Base-by-base conservation (phyloP, 1,140 invertebrate genomes). In the Atta colombica region DNA sequence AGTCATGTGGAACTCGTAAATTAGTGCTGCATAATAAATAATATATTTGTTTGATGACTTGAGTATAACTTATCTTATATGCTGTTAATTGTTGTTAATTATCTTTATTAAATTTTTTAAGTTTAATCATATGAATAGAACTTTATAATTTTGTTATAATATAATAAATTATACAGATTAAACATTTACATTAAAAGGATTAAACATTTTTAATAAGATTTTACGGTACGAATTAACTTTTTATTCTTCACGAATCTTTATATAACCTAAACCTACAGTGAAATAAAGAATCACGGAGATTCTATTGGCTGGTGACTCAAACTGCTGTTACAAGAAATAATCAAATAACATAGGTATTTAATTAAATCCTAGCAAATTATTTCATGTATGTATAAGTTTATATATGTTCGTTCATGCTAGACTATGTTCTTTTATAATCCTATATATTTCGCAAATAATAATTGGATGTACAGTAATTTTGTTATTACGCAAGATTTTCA, bases 401-500 rank as follows among this genome's bases (percentile, higher is more conserved):
- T n/a, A 10, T n/a, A 10, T 10, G 31, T 55, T 6, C 18, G 12
- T 25, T 4, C 28, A 51, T 18, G 6, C 16, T 8, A 7, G 28
- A 53, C 7, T 18, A 4, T 39, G n/a, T 51, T 35, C 1, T 12
- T 51, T 18, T 28, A 8, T 55, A 68, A 80, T 69, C n/a, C 49
- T 58, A 25, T 16, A 39, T n/a, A 4, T 12, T 74, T 31, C 69
- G 39, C 53, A 39, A 60, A 72, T 74, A 25, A 74, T 49, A 61
- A 84, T 84, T 35, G 55, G 8, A 74, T 31, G 14, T 28, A 14
- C 35, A 31, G 16, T 31, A 49, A 84, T 74, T 66, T 31, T 53
- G 55, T 74, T 61, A n/a, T 58, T 71, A 25, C 45, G 39, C 45
- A 53, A 68, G 53, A 28, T 74, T 61, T 75, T 72, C 39, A 74